Evolutionary conservation across 2,797 vertebrate species (phyloP).

Genomic region (Orestias chungarensis): DNA sequence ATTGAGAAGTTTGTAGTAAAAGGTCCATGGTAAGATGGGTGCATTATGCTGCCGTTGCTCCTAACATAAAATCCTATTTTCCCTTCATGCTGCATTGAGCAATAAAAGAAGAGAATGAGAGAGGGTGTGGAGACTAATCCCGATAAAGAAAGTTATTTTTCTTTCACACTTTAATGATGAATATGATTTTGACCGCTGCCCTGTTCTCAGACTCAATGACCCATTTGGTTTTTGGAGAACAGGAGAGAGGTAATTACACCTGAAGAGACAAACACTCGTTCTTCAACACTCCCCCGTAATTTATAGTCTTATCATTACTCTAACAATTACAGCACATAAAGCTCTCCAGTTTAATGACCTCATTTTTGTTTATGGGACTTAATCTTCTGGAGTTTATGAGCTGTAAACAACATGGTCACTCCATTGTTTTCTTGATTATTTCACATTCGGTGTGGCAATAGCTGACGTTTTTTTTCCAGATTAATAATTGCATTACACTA

Average conservation of each 20-base stretch:
- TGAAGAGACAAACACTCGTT: slow-evolving; percentile 76
- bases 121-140: slow-evolving; percentile 50
- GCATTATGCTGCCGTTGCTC: slow-evolving; percentile 69
- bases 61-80: slow-evolving; percentile 66
- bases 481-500: neutral
- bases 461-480: slow-evolving; percentile 10
- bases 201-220: slow-evolving; percentile 79
- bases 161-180: slow-evolving; percentile 68
- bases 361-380: slow-evolving; percentile 57
- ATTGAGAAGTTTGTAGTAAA: slow-evolving; percentile 78
- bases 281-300: slow-evolving; percentile 63
- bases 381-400: slow-evolving; percentile 45
- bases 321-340: slow-evolving; percentile 71
- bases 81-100: slow-evolving; percentile 70
- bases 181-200: slow-evolving; percentile 73
- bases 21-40: slow-evolving; percentile 63
- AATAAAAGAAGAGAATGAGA: slow-evolving; percentile 46
- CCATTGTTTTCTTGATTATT: slow-evolving; percentile 30
- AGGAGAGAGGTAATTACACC: slow-evolving; percentile 75
- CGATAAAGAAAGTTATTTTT: slow-evolving; percentile 46
- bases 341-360: slow-evolving; percentile 56
- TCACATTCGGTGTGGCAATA: neutral
- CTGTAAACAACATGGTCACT: slow-evolving; percentile 45
- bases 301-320: slow-evolving; percentile 65
- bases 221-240: slow-evolving; percentile 64